These are phyloP conservation scores for Dicrostonyx torquatus DNA, from an alignment of 2,797 vertebrate species.

Conservation along the genomic window DNA sequence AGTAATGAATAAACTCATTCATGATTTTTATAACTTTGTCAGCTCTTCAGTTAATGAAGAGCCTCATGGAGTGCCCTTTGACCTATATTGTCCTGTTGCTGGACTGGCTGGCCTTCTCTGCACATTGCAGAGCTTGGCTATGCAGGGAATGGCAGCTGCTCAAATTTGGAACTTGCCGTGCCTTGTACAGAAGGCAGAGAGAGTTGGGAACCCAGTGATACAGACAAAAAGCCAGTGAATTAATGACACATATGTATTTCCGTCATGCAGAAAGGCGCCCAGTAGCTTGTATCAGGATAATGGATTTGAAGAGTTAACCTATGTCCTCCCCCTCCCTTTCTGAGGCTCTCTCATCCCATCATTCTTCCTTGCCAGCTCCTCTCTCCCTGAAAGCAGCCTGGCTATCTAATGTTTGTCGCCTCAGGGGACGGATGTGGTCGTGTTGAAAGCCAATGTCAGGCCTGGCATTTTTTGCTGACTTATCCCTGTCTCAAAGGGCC, in stretches of 20 bases:
- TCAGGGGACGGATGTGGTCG: background rate
- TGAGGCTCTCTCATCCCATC: background rate
- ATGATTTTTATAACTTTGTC: slow-evolving; percentile 85
- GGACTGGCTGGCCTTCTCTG: background rate
- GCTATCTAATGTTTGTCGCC: background rate
- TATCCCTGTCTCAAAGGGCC: background rate
- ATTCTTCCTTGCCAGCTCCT: background rate
- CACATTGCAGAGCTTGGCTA: background rate
- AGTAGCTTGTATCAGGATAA: background rate
- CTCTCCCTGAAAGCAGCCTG: background rate
- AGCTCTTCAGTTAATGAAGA: slow-evolving; percentile 83
- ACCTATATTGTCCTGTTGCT: background rate
- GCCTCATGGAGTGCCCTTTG: slow-evolving; percentile 61
- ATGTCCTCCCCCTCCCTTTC: background rate
- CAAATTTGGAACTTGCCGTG: background rate
- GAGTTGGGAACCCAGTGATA: background rate
- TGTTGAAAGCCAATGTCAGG: background rate
- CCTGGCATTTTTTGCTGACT: background rate
- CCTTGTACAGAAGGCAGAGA: background rate
- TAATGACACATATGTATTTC: background rate
- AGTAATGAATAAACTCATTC: slow-evolving; percentile 82
- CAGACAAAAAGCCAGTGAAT: background rate
- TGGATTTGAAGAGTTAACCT: slow-evolving; percentile 16
- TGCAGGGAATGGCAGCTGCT: background rate
- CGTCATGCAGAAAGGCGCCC: too few relatives aligned